Base-by-base conservation (phyloP, 2,797 vertebrate genomes). In the Discoglossus pictus region DNA sequence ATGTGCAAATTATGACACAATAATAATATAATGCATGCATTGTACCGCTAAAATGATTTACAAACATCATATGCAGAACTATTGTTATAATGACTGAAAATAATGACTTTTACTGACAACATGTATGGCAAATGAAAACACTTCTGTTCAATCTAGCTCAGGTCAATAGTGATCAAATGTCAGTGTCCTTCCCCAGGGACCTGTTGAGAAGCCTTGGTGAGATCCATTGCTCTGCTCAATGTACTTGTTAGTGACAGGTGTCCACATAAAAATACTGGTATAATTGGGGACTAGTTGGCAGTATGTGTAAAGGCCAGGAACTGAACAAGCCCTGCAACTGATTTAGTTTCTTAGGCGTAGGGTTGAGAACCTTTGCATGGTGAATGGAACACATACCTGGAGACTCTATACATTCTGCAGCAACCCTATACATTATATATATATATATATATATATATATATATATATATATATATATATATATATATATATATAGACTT, bases 151-250 rank as follows among this genome's bases (percentile, higher is more conserved):
- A 59, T 71, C 61, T 53, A 12, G 53, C 53, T 59, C 44, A 46
- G 68, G 68, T 71, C 68, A 71, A 71, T 59, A 71, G 68, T 71
- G 61, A 71, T 71, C 68, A 71, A 71, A 71, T 71, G 68, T 64
- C 68, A 71, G 44, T 27, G 61, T 71, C 61, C 53, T 20, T 71
- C 61, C 68, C 68, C 9, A 6, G 68, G 52, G 68, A 38, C 52
- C 54, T 27, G 25, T 59, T 36, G 61, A 64, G 68, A 62, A 27
- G 53, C 56, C 46, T 44, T 59, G 46, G 61, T 43, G 44, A 71
- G 65, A 64, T 63, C 68, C 61, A 71, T 71, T 71, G 61, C 68
- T 71, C 61, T 71, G 64, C 68, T 64, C 68, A 71, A 71, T 64
- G 61, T 39, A 64, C 61, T 59, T 64, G 54, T 71, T 71, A 71